These are phyloP conservation scores for Drosophila pseudoananassae DNA, from an alignment of 1,140 invertebrate genomes.

Conservation along the genomic window DNA sequence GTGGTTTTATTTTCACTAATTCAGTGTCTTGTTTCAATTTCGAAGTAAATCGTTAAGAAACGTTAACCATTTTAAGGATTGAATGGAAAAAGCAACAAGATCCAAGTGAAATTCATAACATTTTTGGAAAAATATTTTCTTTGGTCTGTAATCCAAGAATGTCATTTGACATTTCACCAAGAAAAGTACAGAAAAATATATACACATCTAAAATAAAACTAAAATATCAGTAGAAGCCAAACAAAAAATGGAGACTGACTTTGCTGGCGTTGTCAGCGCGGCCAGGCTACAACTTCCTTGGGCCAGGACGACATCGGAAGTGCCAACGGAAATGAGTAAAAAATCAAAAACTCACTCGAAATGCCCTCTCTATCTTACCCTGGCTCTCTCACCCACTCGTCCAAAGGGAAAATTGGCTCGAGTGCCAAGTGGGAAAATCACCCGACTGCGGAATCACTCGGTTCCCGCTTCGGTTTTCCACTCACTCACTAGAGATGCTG, in stretches of 20 bases:
- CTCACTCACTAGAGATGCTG: constrained; percentile 34
- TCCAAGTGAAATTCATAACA: constrained; percentile 11
- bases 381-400: constrained; percentile 4
- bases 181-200: constrained; percentile 3
- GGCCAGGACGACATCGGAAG: constrained; percentile 58
- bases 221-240: constrained; percentile 19
- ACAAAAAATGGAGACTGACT: constrained; percentile 31
- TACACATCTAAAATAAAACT: constrained; percentile 7
- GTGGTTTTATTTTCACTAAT: not conserved
- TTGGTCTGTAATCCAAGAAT: constrained; percentile 45
- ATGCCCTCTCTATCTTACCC: not conserved
- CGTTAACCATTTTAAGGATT: too few relatives aligned
- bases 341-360: constrained; percentile 39
- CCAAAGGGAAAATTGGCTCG: constrained; percentile 23
- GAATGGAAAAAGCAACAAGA: not conserved
- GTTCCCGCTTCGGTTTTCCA: constrained; percentile 12
- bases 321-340: constrained; percentile 71
- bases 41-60: too few relatives aligned
- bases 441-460: not conserved
- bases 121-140: constrained; percentile 38
- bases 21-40: not conserved
- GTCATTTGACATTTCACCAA: constrained; percentile 27
- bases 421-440: constrained; percentile 25
- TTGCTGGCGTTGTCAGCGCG: constrained; percentile 39
- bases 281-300: constrained; percentile 76